Evolutionary conservation across 2,113 vertebrate species (phyloP), one percentile per base, ranked within the genome.

Genomic region (Pyrgilauda ruficollis): DNA sequence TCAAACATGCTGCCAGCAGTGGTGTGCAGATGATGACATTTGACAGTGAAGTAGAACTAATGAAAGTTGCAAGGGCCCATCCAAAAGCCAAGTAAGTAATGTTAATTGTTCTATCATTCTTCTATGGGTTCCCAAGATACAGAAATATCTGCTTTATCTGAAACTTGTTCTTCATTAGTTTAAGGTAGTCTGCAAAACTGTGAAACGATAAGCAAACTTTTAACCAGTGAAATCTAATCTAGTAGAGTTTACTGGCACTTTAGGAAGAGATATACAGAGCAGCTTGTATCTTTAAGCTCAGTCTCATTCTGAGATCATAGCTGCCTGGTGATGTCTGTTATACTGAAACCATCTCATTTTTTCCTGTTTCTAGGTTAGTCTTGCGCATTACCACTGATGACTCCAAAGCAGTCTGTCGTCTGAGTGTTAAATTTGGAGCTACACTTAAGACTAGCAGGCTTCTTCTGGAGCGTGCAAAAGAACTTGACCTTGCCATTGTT

Each of bases 21-120:
- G 99, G 99, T 37, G 99, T 99, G 72, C 98, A 99, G 97, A 99
- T 99, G 99, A 99, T 99, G 99, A 99, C 99, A 24, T 99, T 99
- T 97, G 99, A 99, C 92, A 99, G 99, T 27, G 99, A 99, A 91
- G 98, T 99, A 66, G 99, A 99, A 56, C 94, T 99, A 92, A 98
- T 99, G 98, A 99, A 99, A 97, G 98, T 99, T 66, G 98, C 99
- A 84, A 98, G 99, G 78, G 98, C 97, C 67, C 99, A 99, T 92
- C 98, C 99, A 31, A 99, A 98, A 97, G 99, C 99, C 91, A 99
- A 99, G 99, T 99, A 97, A 98, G 99, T 70, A 78, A 33, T 72
- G 52, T 53, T 86, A 30, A 61, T 72, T 78, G 69, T 41, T 67
- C 18, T 55, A 0, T 49, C 63, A 49, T 81, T 89, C 37, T 76